Evolutionary conservation across 1,140 invertebrate species (phyloP).

Genomic region (Drosophila ohnishii): DNA sequence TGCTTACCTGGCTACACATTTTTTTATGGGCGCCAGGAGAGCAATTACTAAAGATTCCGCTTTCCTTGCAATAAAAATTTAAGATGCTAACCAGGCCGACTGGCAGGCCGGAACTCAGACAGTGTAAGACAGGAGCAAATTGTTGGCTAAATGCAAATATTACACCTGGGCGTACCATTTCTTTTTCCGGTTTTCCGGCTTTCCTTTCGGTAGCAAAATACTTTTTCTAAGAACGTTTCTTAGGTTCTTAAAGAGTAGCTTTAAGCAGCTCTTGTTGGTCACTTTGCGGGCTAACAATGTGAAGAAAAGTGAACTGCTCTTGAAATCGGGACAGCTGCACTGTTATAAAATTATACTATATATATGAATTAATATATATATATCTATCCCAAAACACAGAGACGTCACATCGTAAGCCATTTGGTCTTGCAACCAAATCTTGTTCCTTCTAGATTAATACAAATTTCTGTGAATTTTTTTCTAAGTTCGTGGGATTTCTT

Average conservation of each 20-base stretch:
- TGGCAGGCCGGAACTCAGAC: conserved; percentile 16
- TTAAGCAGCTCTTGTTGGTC: conserved; percentile 31
- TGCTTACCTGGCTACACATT: conserved; percentile 80
- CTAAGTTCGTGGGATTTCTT: too few species aligned
- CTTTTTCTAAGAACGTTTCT: neutral
- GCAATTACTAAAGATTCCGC: conserved; percentile 76
- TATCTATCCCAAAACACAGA: neutral
- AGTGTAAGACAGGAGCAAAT: conserved; percentile 48
- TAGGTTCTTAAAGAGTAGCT: conserved; percentile 32
- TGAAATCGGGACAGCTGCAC: conserved; percentile 2
- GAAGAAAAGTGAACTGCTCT: conserved; percentile 1
- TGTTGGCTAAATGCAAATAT: conserved; percentile 77
- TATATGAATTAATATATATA: neutral
- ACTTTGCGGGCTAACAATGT: conserved; percentile 20
- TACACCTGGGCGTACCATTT: conserved; percentile 68
- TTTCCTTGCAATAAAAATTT: conserved; percentile 78
- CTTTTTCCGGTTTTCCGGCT: conserved; percentile 7
- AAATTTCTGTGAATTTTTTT: too few species aligned
- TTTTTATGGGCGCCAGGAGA: conserved; percentile 75
- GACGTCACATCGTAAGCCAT: neutral
- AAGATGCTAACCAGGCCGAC: conserved; percentile 57
- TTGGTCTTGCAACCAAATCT: too few species aligned
- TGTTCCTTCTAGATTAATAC: too few species aligned
- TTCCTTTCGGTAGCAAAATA: conserved; percentile 12
- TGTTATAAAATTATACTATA: neutral